phyloP scores from a whole-genome alignment of 2,797 vertebrate species.

The Diplodus sargus region DNA sequence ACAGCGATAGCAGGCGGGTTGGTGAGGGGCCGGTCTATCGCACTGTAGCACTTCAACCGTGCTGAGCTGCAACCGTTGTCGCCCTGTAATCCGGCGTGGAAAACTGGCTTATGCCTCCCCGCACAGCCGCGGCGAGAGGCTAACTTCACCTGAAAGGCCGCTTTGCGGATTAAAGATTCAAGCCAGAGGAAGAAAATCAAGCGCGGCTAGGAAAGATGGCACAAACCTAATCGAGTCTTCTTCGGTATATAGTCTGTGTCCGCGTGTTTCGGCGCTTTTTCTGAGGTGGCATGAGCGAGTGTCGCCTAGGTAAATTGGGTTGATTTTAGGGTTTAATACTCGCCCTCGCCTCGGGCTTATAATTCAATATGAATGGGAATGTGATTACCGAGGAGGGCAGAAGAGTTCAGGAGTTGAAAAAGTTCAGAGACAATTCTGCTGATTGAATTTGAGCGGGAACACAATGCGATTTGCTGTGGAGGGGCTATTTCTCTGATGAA shows the following conservation, averaged over 20 bases:
- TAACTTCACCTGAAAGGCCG: constrained; percentile 56
- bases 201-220: constrained; percentile 22
- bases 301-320: constrained; percentile 44
- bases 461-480: constrained; percentile 67
- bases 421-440: constrained; percentile 68
- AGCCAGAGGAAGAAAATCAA: constrained; percentile 45
- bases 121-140: constrained; percentile 40
- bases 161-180: constrained; percentile 47
- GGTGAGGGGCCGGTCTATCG: constrained; percentile 5
- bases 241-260: constrained; percentile 12
- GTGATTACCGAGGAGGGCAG: constrained; percentile 60
- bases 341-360: constrained; percentile 36
- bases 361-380: constrained; percentile 67
- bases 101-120: constrained; percentile 63
- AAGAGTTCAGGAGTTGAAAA: constrained; percentile 62
- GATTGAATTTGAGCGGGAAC: constrained; percentile 72
- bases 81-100: constrained; percentile 64
- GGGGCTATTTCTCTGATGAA: constrained; percentile 73
- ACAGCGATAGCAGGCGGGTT: constrained; percentile 2
- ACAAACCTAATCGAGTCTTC: constrained; percentile 55
- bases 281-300: constrained; percentile 3
- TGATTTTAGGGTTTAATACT: constrained; percentile 54
- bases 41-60: not conserved
- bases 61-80: constrained; percentile 41
- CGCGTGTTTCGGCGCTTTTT: constrained; percentile 23